Conservation (phyloP, 2,888 invertebrate species). For the Nemotelus pantherinus region DNA sequence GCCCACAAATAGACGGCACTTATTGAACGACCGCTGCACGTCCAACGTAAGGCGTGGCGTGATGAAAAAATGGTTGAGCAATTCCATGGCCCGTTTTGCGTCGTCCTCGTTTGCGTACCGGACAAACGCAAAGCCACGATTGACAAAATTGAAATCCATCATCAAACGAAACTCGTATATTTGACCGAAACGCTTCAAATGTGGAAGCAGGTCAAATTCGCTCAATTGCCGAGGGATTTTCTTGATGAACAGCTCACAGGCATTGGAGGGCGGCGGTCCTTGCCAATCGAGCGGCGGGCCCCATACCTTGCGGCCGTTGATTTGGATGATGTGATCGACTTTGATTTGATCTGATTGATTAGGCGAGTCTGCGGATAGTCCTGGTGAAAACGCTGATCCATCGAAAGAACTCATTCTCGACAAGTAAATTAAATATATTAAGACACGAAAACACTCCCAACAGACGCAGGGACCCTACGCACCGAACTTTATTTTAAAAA, state of each 20-base stretch:
- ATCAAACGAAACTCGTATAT: constrained; percentile 59
- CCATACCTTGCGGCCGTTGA: constrained; percentile 56
- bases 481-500: no score
- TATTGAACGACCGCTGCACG: constrained; percentile 57
- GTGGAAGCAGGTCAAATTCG: constrained; percentile 54
- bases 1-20: constrained; percentile 57
- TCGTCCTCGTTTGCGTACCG: constrained; percentile 56
- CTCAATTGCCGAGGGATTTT: constrained; percentile 55
- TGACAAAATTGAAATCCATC: constrained; percentile 56
- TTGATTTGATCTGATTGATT: no score
- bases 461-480: no score
- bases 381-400: no score
- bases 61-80: constrained; percentile 56
- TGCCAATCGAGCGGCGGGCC: constrained; percentile 56
- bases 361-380: no score
- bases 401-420: no score
- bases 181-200: constrained; percentile 56
- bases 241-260: constrained; percentile 57
- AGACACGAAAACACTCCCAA: no score
- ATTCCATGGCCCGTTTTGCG: constrained; percentile 56
- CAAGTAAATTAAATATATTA: no score
- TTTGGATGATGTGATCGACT: constrained; percentile 52
- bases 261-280: constrained; percentile 56
- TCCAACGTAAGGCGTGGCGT: constrained; percentile 54
- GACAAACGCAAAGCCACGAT: constrained; percentile 58